phyloP scores from a whole-genome alignment of 2,797 vertebrate species.

The Rousettus madagascariensis region DNA sequence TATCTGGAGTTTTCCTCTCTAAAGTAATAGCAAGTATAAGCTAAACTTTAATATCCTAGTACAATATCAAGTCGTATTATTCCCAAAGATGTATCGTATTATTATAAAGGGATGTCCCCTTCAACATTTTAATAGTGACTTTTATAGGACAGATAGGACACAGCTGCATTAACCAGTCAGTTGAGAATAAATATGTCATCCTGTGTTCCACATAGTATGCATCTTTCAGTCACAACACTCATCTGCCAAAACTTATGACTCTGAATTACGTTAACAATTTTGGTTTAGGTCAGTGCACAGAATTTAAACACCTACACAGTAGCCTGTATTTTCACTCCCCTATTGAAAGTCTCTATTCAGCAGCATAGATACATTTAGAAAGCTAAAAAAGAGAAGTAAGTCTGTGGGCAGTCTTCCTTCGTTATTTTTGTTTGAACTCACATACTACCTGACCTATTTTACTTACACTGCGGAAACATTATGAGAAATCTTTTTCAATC shows the following conservation, averaged over 20 bases:
- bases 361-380: slow-evolving; percentile 24
- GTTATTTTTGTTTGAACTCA: slow-evolving; percentile 67
- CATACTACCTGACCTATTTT: slow-evolving; percentile 67
- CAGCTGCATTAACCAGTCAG: slow-evolving; percentile 39
- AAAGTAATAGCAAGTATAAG: not conserved
- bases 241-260: slow-evolving; percentile 36
- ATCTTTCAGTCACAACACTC: slow-evolving; percentile 37
- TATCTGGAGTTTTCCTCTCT: not conserved
- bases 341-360: slow-evolving; percentile 52
- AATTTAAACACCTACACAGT: slow-evolving; percentile 61
- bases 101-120: not conserved
- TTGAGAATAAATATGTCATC: slow-evolving; percentile 32
- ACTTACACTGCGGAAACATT: slow-evolving; percentile 42
- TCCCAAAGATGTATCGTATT: not conserved
- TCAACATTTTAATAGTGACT: not conserved
- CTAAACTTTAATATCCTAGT: not conserved
- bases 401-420: slow-evolving; percentile 48
- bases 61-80: not conserved
- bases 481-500: slow-evolving; percentile 44
- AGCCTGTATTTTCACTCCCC: not conserved
- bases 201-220: not conserved
- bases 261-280: slow-evolving; percentile 67
- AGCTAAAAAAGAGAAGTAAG: slow-evolving; percentile 15
- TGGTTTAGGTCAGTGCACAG: slow-evolving; percentile 57
- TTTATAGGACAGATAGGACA: slow-evolving; percentile 13